These are phyloP conservation scores for Volucella inanis DNA, from an alignment of 2,888 invertebrate species.

Conservation along the genomic window DNA sequence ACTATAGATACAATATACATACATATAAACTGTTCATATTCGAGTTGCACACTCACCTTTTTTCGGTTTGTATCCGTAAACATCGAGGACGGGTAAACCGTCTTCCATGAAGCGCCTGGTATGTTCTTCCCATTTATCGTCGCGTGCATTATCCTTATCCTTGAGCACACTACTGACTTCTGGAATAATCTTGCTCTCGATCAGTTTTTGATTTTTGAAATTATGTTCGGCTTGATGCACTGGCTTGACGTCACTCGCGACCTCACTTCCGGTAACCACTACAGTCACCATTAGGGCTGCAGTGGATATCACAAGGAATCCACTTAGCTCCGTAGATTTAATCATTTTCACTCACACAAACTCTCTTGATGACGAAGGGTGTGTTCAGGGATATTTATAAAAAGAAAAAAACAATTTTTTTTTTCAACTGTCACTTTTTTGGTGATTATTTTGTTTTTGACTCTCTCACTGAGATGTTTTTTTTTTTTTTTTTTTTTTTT, in stretches of 20 bases:
- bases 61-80: conserved; percentile 81
- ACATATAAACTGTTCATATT: conserved; percentile 6
- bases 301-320: conserved; percentile 59
- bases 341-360: conserved; percentile 51
- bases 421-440: conserved; percentile 6
- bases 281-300: conserved; percentile 41
- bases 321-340: conserved; percentile 62
- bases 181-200: conserved; percentile 82
- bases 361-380: conserved; percentile 9
- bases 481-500: conserved; percentile 1
- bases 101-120: conserved; percentile 81
- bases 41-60: conserved; percentile 78
- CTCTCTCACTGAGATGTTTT: conserved; percentile 1
- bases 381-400: neutral
- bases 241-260: conserved; percentile 63
- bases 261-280: conserved; percentile 72
- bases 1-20: conserved; percentile 1
- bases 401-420: neutral
- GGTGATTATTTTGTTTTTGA: conserved; percentile 9
- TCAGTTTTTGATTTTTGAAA: conserved; percentile 81
- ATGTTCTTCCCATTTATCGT: conserved; percentile 82
- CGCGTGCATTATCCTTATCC: conserved; percentile 76
- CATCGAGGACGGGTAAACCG: conserved; percentile 81
- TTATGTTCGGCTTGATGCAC: conserved; percentile 79
- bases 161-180: conserved; percentile 76